A percentile compares a stretch with the other conserved stretches of the same genome.
Evolutionary conservation across 92 coral and sea anemone species (phyloP).

Genomic region (Epizoanthus scotinus): DNA sequence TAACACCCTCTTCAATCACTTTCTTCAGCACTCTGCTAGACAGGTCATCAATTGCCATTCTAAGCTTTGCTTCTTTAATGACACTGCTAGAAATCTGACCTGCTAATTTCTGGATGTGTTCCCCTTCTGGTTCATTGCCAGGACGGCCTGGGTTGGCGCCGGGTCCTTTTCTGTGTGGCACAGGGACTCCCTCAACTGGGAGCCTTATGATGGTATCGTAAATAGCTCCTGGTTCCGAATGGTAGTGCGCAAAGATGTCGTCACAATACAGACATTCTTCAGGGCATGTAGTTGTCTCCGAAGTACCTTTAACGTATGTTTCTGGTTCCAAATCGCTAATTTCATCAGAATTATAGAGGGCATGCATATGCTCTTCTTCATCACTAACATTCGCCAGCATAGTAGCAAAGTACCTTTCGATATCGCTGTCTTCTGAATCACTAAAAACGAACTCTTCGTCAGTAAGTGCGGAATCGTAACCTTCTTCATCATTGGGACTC

Average conservation of each 20-base stretch:
- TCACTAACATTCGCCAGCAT: not conserved
- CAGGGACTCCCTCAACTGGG: not conserved
- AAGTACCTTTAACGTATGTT: not conserved
- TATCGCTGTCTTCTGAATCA: conserved; percentile 13
- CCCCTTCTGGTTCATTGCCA: conserved; percentile 4
- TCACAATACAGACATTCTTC: too few species aligned
- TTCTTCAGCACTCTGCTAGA: conserved; percentile 16
- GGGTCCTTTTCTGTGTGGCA: not conserved
- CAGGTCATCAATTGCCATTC: conserved; percentile 17
- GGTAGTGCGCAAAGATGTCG: not conserved
- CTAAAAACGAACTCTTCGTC: not conserved
- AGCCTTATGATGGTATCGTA: not conserved
- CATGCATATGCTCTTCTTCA: not conserved
- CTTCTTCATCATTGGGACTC: not conserved
- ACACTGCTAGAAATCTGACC: not conserved
- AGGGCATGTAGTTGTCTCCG: too few species aligned
- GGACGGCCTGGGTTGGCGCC: not conserved
- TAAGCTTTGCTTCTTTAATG: conserved; percentile 24
- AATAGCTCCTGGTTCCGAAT: not conserved
- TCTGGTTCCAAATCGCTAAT: not conserved
- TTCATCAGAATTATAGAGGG: not conserved
- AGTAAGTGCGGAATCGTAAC: not conserved
- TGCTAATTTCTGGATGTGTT: conserved; percentile 11
- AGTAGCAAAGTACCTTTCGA: conserved; percentile 30
- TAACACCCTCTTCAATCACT: conserved; percentile 17